Conservation (phyloP, 1,140 invertebrate species). For the Drosophila ambigua region DNA sequence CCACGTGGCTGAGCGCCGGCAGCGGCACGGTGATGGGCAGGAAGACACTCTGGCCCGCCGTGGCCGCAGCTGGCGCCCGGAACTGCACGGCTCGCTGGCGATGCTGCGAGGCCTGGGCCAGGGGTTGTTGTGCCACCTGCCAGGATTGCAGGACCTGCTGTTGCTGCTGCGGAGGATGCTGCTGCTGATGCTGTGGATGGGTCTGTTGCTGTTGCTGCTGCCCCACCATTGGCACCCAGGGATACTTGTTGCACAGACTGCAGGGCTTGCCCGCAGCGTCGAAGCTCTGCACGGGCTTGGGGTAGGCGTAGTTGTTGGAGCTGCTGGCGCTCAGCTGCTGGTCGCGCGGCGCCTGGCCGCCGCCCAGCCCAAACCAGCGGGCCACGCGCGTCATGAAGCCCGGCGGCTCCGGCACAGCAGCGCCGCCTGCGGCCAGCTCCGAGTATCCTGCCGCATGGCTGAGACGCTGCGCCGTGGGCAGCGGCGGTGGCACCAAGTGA, state of each 20-base stretch:
- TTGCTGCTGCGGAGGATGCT: conserved; percentile 35
- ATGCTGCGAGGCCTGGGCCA: conserved; percentile 63
- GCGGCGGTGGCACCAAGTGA: conserved; percentile 72
- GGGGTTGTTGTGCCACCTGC: conserved; percentile 50
- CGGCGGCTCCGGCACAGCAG: conserved; percentile 10
- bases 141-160: conserved; percentile 48
- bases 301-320: conserved; percentile 63
- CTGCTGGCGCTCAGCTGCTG: conserved; percentile 56
- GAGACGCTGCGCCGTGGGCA: conserved; percentile 52
- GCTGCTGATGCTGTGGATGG: conserved; percentile 54
- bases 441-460: conserved; percentile 42
- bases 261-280: conserved; percentile 84
- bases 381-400: conserved; percentile 80
- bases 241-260: conserved; percentile 90
- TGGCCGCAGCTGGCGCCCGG: conserved; percentile 34
- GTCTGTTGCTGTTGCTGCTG: conserved; percentile 63
- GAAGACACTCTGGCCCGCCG: conserved; percentile 36
- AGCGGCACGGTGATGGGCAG: conserved; percentile 85
- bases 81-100: conserved; percentile 75
- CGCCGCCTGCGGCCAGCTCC: not conserved
- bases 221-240: conserved; percentile 89
- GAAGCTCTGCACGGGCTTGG: conserved; percentile 64
- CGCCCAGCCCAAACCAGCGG: conserved; percentile 77
- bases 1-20: conserved; percentile 85
- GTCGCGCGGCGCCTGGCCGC: conserved; percentile 44